Evolutionary conservation across 2,113 vertebrate genomes (phyloP), one percentile per base, ranked within the genome.

Genomic region (Rhinogobius similis): DNA sequence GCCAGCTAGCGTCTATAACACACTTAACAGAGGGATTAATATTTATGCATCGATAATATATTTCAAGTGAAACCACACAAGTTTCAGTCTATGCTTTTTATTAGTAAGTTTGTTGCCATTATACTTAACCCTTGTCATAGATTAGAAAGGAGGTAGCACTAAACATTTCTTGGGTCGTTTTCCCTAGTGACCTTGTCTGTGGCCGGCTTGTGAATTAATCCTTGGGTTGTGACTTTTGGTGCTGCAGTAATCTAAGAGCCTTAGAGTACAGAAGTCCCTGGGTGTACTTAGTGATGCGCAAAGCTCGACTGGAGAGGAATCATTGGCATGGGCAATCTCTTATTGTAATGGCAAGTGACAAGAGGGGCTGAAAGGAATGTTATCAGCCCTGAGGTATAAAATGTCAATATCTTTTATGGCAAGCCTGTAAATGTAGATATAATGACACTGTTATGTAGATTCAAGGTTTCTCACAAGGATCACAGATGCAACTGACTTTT

Each of bases 221-320:
- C 53, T 29, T 39, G 46, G 21, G 50, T 63, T 41, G 36, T 63
- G 61, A 63, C 66, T 38, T 21, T 36, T 61, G 58, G 29, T 36
- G 29, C 58, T 24, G 29, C n/a, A 55, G 50, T 67, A 29, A 55
- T 67, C n/a, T 38, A 53, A 67, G 50, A 50, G 27, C 27, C 2
- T 27, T 46, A n/a, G 16, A 62, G 29, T 21, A 20, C 27, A n/a
- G 18, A 38, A 63, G 20, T 21, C 61, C 21, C n/a, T 12, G 61
- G 10, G 20, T 16, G 21, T 23, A 63, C 61, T 63, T 43, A 43
- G 36, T 63, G 36, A 43, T 43, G 36, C 10, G 5, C n/a, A 63
- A 41, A 21, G 38, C 38, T 63, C 36, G 43, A 39, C 21, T 24
- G 36, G 61, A 21, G 36, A 24, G 23, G 11, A 39, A 63, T 63